Conservation (phyloP, 2,797 vertebrate species). For the Acanthornis magna region DNA sequence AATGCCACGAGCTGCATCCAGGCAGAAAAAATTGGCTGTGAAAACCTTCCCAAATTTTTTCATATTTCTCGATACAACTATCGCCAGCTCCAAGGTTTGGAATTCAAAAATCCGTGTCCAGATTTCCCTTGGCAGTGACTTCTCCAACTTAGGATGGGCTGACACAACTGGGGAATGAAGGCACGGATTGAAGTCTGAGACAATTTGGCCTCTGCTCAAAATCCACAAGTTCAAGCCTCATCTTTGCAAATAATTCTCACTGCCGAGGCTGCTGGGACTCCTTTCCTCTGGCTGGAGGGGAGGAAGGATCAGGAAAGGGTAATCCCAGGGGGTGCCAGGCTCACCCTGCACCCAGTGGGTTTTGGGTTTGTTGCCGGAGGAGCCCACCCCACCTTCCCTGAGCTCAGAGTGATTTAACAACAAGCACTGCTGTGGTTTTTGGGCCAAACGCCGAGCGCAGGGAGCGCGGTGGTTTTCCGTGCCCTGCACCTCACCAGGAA, state of each 20-base stretch:
- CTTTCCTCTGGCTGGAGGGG: neutral
- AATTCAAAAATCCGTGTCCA: neutral
- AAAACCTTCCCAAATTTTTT: neutral
- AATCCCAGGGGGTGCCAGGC: neutral
- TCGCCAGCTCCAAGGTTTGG: neutral
- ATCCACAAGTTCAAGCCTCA: neutral
- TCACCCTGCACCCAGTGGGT: neutral
- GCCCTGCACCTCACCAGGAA: conserved; percentile 73
- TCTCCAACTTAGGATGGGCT: neutral
- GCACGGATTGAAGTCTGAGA: neutral
- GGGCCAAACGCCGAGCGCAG: conserved; percentile 59
- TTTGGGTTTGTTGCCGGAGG: neutral
- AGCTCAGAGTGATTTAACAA: conserved; percentile 9
- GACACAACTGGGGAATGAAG: neutral
- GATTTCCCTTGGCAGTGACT: conserved; percentile 22
- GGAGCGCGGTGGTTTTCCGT: conserved; percentile 28
- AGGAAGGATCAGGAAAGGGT: neutral
- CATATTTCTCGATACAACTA: neutral
- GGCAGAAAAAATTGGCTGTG: neutral
- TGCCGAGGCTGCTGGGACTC: accelerated
- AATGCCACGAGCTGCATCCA: neutral
- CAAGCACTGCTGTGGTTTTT: conserved; percentile 42
- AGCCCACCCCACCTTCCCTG: neutral
- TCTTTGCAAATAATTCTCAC: neutral
- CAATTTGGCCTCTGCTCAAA: conserved; percentile 18